Conservation (phyloP, 2,888 invertebrate species). For the Adelphocoris suturalis region DNA sequence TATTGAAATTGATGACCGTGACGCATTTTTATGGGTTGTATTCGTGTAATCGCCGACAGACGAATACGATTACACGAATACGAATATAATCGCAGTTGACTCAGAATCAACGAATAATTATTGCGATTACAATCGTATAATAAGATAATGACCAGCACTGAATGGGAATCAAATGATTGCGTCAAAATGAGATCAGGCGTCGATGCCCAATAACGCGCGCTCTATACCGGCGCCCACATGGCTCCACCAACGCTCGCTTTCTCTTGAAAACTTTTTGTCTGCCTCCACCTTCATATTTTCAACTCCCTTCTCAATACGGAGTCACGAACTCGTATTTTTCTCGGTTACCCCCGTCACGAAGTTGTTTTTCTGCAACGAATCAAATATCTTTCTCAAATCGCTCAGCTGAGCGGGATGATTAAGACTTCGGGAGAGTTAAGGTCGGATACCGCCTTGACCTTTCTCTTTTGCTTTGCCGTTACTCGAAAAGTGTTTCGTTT, state of each 20-base stretch:
- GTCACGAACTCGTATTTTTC: slow-evolving; percentile 44
- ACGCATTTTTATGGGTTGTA: too few relatives aligned
- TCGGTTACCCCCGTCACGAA: slow-evolving; percentile 43
- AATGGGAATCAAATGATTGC: not conserved
- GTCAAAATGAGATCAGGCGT: slow-evolving; percentile 29
- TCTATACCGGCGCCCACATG: slow-evolving; percentile 48
- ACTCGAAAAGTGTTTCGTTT: not conserved
- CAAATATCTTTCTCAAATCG: slow-evolving; percentile 12
- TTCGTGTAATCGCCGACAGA: too few relatives aligned
- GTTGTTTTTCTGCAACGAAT: not conserved
- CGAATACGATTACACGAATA: too few relatives aligned
- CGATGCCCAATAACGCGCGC: not conserved
- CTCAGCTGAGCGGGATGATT: not conserved
- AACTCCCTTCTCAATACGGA: slow-evolving; percentile 17
- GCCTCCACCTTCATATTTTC: not conserved
- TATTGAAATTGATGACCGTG: too few relatives aligned
- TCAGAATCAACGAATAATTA: too few relatives aligned
- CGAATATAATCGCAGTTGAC: too few relatives aligned
- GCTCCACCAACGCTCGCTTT: slow-evolving; percentile 20
- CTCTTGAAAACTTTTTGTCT: slow-evolving; percentile 5
- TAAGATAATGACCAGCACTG: too few relatives aligned
- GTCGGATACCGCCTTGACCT: slow-evolving; percentile 13
- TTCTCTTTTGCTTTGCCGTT: not conserved
- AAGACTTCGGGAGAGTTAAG: not conserved
- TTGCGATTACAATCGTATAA: too few relatives aligned